Evolutionary conservation across 2,797 vertebrate species (phyloP).

Genomic region (Macroramphosus scolopax): DNA sequence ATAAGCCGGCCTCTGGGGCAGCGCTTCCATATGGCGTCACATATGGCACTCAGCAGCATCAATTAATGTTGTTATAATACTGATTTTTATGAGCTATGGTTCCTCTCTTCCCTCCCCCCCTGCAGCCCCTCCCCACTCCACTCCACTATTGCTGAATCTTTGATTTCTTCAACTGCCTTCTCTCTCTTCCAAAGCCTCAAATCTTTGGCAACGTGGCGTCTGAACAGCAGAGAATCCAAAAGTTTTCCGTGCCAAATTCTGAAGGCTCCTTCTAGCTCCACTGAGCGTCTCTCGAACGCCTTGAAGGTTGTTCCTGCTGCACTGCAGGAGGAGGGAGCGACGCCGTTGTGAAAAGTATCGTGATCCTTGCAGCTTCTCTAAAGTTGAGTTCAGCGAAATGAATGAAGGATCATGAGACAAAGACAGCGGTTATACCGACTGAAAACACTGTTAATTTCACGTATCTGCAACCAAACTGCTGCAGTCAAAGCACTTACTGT

Average conservation of each 20-base stretch:
- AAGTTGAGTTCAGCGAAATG: slow-evolving; percentile 17
- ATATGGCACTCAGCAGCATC: slow-evolving; percentile 85
- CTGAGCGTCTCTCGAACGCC: slow-evolving; percentile 45
- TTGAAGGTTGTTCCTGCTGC: slow-evolving; percentile 37
- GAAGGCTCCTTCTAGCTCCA: slow-evolving; percentile 27
- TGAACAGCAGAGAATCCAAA: slow-evolving; percentile 25
- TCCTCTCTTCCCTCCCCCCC: slow-evolving; percentile 34
- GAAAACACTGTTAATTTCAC: slow-evolving; percentile 13
- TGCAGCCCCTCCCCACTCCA: slow-evolving; percentile 4
- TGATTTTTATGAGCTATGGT: slow-evolving; percentile 78
- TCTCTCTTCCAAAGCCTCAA: slow-evolving; percentile 37
- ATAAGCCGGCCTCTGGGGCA: slow-evolving; percentile 78
- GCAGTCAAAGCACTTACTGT: slow-evolving; percentile 24
- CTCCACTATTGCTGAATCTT: slow-evolving; percentile 20
- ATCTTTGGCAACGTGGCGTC: slow-evolving; percentile 34
- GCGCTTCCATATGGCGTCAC: slow-evolving; percentile 80
- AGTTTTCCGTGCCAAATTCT: slow-evolving; percentile 31
- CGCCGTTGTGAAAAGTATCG: slow-evolving; percentile 16
- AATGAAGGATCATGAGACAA: slow-evolving; percentile 21
- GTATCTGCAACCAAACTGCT: slow-evolving; percentile 23
- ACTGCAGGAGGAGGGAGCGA: slow-evolving; percentile 10
- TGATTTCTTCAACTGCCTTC: slow-evolving; percentile 38
- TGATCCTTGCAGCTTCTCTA: slow-evolving; percentile 21
- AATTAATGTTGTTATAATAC: slow-evolving; percentile 87
- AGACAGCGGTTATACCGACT: slow-evolving; percentile 20